Evolutionary conservation across 2,113 vertebrate species (phyloP), one percentile per base, ranked within the genome.

Genomic region (Monopterus albus): DNA sequence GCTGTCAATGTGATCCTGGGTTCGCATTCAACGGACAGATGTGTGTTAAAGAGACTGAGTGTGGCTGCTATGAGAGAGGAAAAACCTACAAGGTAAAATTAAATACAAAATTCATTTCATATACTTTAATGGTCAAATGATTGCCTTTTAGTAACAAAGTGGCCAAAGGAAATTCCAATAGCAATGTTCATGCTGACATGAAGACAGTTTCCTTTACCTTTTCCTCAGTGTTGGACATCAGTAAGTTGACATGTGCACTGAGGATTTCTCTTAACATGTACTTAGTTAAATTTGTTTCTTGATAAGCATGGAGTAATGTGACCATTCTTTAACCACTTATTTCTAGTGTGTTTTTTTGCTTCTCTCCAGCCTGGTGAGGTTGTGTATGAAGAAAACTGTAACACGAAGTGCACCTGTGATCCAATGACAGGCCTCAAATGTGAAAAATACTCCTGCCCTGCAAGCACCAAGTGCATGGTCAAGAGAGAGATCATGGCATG

Each of bases 21-120:
- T 94, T 76, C 61, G 12, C 90, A 69, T 94, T 87, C 2, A 78
- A 94, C 0, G 92, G 94, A 3, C 60, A 89, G 0, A 7, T 0
- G 8, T 96, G 95, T 0, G 31, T 96, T 23, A 65, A 86, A 10
- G 3, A 85, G 36, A 59, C 83, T 0, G 2, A 89, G 0, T 97
- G 96, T 0, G 93, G 94, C 17, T 96, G 96, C 58, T 95, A 93
- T 40, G 75, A 78, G 1, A 47, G 91, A 0, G 94, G 94, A 0
- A 60, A 1, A 9, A 94, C 93, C 1, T 96, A 92, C 26, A 88
- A 90, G 91, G 94, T 95, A 74, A 17, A 72, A 10, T 40, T 79
- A 4, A 62, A 39, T 15, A n/a, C 10, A 58, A 58, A 67, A 3
- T 2, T 2, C 3, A 47, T 23, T 67, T 14, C 2, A 3, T 17